Percentiles rank a stretch among this genome's conserved stretches.
Evolutionary conservation across 2,888 invertebrate species (phyloP).

Genomic region (Uloborus plumipes): DNA sequence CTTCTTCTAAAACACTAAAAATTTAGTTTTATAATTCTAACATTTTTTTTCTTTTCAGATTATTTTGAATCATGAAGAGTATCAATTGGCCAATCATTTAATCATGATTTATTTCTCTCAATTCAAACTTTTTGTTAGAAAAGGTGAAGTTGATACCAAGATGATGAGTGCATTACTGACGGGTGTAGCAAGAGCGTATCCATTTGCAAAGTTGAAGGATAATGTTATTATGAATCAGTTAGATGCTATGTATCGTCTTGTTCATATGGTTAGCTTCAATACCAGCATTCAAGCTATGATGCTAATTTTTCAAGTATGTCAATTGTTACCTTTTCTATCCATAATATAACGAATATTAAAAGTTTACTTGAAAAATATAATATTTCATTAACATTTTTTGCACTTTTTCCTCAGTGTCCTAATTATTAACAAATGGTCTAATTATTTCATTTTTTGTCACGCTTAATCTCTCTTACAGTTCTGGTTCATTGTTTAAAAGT

Average conservation of each 20-base stretch:
- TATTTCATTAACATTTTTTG: too few relatives aligned
- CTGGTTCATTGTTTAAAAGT: too few relatives aligned
- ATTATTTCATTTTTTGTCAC: too few relatives aligned
- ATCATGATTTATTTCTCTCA: constrained; percentile 94
- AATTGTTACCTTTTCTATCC: too few relatives aligned
- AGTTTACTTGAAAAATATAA: too few relatives aligned
- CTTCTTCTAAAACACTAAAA: too few relatives aligned
- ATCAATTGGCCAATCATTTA: constrained; percentile 83
- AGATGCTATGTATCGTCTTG: constrained; percentile 84
- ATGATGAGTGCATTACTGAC: constrained; percentile 86
- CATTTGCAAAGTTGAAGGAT: constrained; percentile 79
- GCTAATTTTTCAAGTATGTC: constrained; percentile 76
- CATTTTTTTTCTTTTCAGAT: constrained; percentile 25
- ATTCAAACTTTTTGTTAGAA: constrained; percentile 91
- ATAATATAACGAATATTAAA: too few relatives aligned
- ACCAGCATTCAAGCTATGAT: constrained; percentile 76
- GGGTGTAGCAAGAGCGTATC: constrained; percentile 87
- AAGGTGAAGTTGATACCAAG: constrained; percentile 84
- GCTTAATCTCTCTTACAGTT: too few relatives aligned
- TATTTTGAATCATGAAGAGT: constrained; percentile 76
- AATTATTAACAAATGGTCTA: too few relatives aligned
- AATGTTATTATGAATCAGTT: constrained; percentile 77
- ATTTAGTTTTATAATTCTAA: too few relatives aligned
- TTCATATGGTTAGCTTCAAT: constrained; percentile 84
- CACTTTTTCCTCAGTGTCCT: too few relatives aligned